Percentiles rank a stretch among this genome's conserved stretches.
Evolutionary conservation across 2,888 invertebrate genomes (phyloP).

Genomic region (Xestia c-nigrum): DNA sequence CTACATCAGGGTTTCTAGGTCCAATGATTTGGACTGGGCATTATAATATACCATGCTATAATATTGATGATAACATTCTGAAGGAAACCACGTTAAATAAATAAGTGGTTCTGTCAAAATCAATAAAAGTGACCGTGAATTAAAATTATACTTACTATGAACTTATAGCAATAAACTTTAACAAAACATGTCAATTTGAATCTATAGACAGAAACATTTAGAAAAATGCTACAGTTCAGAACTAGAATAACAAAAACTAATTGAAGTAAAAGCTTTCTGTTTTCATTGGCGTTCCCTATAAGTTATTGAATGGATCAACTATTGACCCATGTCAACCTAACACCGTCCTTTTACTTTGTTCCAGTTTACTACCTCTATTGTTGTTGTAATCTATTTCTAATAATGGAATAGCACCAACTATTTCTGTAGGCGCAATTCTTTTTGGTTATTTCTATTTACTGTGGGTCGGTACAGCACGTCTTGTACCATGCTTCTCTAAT

Average conservation of each 20-base stretch:
- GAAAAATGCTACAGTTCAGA: conserved; percentile 28
- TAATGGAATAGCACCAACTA: not conserved
- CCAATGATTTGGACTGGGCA: not conserved
- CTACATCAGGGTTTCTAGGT: not conserved
- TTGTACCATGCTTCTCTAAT: not conserved
- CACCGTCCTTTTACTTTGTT: conserved; percentile 18
- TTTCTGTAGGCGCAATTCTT: not conserved
- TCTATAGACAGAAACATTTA: not conserved
- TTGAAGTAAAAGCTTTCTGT: conserved; percentile 49
- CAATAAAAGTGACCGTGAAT: not conserved
- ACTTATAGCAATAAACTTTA: not conserved
- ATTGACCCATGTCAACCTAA: conserved; percentile 49
- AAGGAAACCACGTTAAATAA: not conserved
- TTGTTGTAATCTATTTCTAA: conserved; percentile 1
- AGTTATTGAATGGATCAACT: conserved; percentile 47
- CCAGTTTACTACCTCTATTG: conserved; percentile 24
- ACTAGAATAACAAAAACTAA: conserved; percentile 49
- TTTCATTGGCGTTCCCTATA: conserved; percentile 46
- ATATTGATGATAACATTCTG: not conserved
- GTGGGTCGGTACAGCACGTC: not conserved
- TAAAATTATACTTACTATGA: no score
- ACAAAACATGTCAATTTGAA: not conserved
- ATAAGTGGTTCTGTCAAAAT: not conserved
- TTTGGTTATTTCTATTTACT: not conserved
- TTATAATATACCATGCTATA: not conserved